Evolutionary conservation across 2,113 vertebrate species (phyloP).

Genomic region (Sander vitreus): DNA sequence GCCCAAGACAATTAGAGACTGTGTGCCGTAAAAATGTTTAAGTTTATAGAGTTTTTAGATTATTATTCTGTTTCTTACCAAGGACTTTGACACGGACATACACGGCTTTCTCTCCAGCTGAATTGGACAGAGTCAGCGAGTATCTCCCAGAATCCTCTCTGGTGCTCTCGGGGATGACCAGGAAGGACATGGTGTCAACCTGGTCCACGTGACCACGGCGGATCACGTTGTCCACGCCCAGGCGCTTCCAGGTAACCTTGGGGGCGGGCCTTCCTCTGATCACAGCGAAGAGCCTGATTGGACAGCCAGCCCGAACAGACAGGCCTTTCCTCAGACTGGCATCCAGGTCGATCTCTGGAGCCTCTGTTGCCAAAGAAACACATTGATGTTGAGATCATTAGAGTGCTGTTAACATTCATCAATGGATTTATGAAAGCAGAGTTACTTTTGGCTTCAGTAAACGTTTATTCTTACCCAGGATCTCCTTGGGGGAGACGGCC

Average conservation of each 20-base stretch:
- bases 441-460: neutral
- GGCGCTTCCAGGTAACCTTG: slow-evolving; percentile 95
- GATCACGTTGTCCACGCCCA: slow-evolving; percentile 95
- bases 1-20: no score
- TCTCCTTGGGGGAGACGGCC: slow-evolving; percentile 93
- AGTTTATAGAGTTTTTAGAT: neutral
- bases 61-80: slow-evolving; percentile 81
- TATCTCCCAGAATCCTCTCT: slow-evolving; percentile 98
- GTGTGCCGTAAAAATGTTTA: no score
- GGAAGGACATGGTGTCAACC: slow-evolving; percentile 97
- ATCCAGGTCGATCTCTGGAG: slow-evolving; percentile 97
- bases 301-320: slow-evolving; percentile 94
- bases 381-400: neutral
- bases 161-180: slow-evolving; percentile 95
- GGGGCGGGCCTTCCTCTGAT: slow-evolving; percentile 95
- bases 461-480: slow-evolving; percentile 86
- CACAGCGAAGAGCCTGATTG: slow-evolving; percentile 95
- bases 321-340: slow-evolving; percentile 97
- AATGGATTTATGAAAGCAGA: no score
- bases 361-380: slow-evolving; percentile 84
- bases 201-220: slow-evolving; percentile 96
- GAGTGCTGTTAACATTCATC: neutral
- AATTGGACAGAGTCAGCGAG: slow-evolving; percentile 92
- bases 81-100: slow-evolving; percentile 97
- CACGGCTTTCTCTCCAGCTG: slow-evolving; percentile 96